phyloP scores from a whole-genome alignment of 2,888 invertebrate genomes.

The Yponomeuta sedellus region DNA sequence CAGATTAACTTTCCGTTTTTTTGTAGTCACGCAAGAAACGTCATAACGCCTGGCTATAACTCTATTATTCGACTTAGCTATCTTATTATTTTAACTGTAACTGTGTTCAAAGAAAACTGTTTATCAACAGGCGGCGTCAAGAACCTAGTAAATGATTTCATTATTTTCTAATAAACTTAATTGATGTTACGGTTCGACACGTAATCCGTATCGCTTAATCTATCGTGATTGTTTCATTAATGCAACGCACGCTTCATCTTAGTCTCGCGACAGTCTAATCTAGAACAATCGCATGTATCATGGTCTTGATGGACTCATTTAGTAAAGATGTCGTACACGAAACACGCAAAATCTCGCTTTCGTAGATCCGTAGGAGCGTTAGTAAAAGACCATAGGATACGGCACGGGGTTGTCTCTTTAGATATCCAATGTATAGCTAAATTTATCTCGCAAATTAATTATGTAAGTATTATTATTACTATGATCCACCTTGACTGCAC shows the following conservation, averaged over 20 bases:
- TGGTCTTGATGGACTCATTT: not conserved
- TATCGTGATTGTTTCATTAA: conserved; percentile 4
- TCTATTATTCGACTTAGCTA: not conserved
- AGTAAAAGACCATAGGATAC: not conserved
- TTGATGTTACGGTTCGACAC: not conserved
- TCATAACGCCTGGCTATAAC: conserved; percentile 1
- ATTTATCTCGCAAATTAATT: too few species aligned
- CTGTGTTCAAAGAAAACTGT: not conserved
- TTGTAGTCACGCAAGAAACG: conserved; percentile 58
- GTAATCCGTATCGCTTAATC: conserved; percentile 4
- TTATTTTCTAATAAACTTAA: not conserved
- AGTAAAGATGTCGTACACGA: not conserved
- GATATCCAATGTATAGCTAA: too few species aligned
- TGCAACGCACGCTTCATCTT: not conserved
- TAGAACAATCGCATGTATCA: not conserved
- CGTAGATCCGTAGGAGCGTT: conserved; percentile 3
- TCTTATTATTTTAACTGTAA: not conserved
- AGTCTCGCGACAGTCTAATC: not conserved
- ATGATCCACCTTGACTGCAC: too few species aligned
- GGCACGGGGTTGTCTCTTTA: too few species aligned
- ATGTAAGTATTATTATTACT: too few species aligned
- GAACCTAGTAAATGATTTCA: conserved; percentile 8
- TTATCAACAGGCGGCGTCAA: not conserved
- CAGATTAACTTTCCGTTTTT: conserved; percentile 59
- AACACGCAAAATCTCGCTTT: conserved; percentile 14